Conservation (phyloP, 1,140 invertebrate species). For the Gryllus bimaculatus region DNA sequence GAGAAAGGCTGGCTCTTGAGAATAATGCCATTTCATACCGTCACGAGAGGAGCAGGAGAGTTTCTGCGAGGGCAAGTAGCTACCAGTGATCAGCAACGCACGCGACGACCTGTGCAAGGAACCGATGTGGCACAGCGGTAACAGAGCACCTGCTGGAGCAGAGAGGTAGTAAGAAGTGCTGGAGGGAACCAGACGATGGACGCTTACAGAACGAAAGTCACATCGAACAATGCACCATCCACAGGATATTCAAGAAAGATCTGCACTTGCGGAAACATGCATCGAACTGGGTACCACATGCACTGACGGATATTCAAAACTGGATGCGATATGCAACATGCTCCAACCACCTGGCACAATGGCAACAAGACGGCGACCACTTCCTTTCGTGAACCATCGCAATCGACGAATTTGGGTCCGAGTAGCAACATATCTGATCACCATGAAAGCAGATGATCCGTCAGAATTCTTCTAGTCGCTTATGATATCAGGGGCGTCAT, state of each 20-base stretch:
- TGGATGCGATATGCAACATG: neutral
- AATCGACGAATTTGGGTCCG: neutral
- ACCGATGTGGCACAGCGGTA: too few relatives aligned
- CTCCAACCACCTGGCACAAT: neutral
- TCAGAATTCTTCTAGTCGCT: neutral
- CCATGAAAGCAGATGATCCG: neutral
- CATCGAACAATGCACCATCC: too few relatives aligned
- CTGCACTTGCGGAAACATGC: neutral
- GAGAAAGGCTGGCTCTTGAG: too few relatives aligned
- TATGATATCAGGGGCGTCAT: neutral
- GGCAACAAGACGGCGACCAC: conserved; percentile 8
- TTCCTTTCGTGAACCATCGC: neutral
- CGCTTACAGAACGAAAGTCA: too few relatives aligned
- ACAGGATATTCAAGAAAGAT: neutral
- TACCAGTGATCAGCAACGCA: too few relatives aligned
- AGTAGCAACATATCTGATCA: neutral
- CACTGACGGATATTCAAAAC: conserved; percentile 8
- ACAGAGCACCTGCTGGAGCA: too few relatives aligned
- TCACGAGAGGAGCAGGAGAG: too few relatives aligned
- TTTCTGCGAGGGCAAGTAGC: too few relatives aligned
- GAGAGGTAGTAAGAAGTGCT: too few relatives aligned
- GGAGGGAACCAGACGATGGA: too few relatives aligned
- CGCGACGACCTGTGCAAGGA: too few relatives aligned
- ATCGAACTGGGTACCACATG: neutral
- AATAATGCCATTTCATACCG: too few relatives aligned